Evolutionary conservation across 1,140 invertebrate species (phyloP).

Genomic region (Nephotettix cincticeps): DNA sequence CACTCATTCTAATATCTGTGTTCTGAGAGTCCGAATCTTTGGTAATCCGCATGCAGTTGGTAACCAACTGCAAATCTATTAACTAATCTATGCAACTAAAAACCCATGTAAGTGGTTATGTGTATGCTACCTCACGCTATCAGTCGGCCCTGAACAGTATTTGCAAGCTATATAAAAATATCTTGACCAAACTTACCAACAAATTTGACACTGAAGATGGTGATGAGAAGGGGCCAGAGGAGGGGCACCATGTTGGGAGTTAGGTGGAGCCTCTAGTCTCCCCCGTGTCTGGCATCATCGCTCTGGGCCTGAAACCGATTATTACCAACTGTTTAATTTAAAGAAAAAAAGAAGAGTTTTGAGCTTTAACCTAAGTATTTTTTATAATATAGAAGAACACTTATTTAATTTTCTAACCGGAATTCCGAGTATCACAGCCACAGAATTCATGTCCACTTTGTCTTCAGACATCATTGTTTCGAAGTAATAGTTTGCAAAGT

Average conservation of each 20-base stretch:
- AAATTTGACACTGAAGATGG: constrained; percentile 15
- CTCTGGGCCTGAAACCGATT: too few relatives aligned
- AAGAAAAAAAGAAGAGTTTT: not conserved
- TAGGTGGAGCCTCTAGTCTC: not conserved
- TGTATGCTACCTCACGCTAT: too few relatives aligned
- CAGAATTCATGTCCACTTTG: too few relatives aligned
- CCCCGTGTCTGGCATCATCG: not conserved
- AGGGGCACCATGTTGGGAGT: not conserved
- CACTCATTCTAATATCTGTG: too few relatives aligned
- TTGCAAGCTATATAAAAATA: too few relatives aligned
- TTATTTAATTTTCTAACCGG: not conserved
- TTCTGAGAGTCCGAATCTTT: too few relatives aligned
- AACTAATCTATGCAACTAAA: too few relatives aligned
- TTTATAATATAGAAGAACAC: not conserved
- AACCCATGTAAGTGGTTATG: too few relatives aligned
- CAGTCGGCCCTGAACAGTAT: too few relatives aligned
- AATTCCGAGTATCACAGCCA: not conserved
- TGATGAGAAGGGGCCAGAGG: constrained; percentile 2
- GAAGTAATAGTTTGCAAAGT: not conserved
- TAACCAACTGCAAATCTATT: too few relatives aligned
- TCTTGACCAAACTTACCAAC: not conserved
- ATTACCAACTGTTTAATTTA: not conserved
- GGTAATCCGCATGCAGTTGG: too few relatives aligned
- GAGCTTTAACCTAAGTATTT: not conserved
- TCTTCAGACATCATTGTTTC: too few relatives aligned